Evolutionary conservation across 2,113 vertebrate genomes (phyloP), one percentile per base, ranked within the genome.

Genomic region (Psittacara wagleri): DNA sequence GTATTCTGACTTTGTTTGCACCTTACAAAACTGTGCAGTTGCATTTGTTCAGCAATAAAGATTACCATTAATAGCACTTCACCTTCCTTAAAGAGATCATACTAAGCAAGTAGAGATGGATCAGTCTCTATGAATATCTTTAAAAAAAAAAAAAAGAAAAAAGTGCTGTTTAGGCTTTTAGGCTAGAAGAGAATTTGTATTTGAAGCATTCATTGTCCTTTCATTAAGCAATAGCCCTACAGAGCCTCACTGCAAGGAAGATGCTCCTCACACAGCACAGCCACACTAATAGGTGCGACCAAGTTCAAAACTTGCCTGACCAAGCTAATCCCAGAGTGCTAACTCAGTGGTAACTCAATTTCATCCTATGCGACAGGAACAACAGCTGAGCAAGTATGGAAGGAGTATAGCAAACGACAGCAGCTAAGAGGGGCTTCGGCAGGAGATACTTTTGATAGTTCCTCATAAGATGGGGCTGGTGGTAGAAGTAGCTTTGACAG

Each of bases 211-310:
- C 3, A 3, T 19, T n/a, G 31, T 5, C 28, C 33, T 79, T 74
- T 68, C 54, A 63, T 9, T 29, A 83, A 79, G 33, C 8, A 88
- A n/a, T 14, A 81, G 39, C 22, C 22, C 25, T 35, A 33, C 11
- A 48, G 46, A 44, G 31, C 28, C 17, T n/a, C 46, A 11, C 20
- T 29, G 25, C 46, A 67, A 55, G 14, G 46, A 72, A 88, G 27
- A 73, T 0, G 0, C 13, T 72, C 13, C 44, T 31, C 9, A n/a
- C 3, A 0, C 14, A 67, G 46, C 31, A 82, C 20, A 51, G 55
- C 46, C 54, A 23, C 6, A 43, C 22, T 5, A 6, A 24, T 3
- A 12, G 0, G 1, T 11, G 10, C 1, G 1, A 41, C 19, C 49
- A 70, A 43, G n/a, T 39, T 28, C 63, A 62, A 81, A 85, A 67